Conservation (phyloP, 2,888 invertebrate species). For the Hyles lineata region DNA sequence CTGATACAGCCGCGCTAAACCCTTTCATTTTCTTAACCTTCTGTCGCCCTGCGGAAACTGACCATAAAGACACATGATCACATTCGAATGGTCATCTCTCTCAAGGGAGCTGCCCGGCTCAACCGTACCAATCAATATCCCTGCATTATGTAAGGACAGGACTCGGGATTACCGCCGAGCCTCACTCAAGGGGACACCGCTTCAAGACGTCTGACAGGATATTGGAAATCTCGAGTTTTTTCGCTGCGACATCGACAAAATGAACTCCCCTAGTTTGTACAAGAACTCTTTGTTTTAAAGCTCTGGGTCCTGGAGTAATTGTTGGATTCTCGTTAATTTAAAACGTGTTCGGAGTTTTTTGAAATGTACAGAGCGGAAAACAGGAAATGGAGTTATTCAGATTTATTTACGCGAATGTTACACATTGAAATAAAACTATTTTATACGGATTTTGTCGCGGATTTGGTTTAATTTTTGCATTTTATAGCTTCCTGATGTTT, state of each 20-base stretch:
- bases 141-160: slow-evolving; percentile 36
- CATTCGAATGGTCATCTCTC: not conserved
- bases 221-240: slow-evolving; percentile 40
- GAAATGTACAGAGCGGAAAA: no score
- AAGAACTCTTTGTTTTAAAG: slow-evolving; percentile 8
- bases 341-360: no score
- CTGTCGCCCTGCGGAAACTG: not conserved
- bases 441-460: no score
- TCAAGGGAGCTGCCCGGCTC: not conserved
- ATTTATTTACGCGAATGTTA: no score
- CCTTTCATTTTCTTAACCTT: not conserved
- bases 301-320: not conserved
- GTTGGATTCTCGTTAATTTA: slow-evolving; percentile 1
- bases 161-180: slow-evolving; percentile 39
- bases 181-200: slow-evolving; percentile 35
- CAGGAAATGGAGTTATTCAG: no score
- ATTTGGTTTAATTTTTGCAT: no score
- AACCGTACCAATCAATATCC: slow-evolving; percentile 6
- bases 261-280: slow-evolving; percentile 26
- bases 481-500: no score
- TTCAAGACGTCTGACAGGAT: slow-evolving; percentile 46
- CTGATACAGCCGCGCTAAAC: not conserved
- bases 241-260: slow-evolving; percentile 30
- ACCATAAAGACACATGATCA: slow-evolving; percentile 6
- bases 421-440: no score